These are phyloP conservation scores for Distichodus sexfasciatus DNA, from an alignment of 2,797 vertebrate genomes.

Conservation along the genomic window DNA sequence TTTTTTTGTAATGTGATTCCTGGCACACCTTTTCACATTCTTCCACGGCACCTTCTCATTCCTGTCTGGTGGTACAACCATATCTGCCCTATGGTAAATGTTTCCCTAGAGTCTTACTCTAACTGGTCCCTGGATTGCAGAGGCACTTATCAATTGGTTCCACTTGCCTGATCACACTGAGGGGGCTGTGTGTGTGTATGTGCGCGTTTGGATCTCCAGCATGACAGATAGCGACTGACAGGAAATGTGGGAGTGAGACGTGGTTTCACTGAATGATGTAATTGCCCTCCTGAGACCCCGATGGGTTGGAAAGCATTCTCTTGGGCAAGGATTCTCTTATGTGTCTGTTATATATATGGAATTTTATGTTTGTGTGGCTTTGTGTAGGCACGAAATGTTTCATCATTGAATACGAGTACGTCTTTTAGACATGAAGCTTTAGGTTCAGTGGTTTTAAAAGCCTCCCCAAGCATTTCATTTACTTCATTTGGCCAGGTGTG, in stretches of 20 bases:
- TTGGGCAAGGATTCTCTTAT: background rate
- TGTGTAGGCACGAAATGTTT: no score
- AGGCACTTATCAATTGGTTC: constrained; percentile 48
- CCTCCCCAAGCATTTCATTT: no score
- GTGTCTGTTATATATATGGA: background rate
- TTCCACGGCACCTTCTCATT: constrained; percentile 59
- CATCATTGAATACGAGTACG: no score
- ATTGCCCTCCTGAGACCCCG: constrained; percentile 39
- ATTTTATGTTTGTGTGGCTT: background rate
- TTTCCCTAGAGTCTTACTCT: constrained; percentile 45
- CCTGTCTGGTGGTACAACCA: constrained; percentile 59
- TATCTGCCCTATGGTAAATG: constrained; percentile 17
- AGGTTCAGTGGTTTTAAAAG: no score
- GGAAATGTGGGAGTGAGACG: constrained; percentile 34
- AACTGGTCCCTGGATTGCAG: constrained; percentile 45
- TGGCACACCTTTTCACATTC: constrained; percentile 21
- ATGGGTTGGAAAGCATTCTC: constrained; percentile 12
- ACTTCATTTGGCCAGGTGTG: no score
- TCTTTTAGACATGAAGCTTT: no score
- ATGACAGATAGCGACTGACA: constrained; percentile 39
- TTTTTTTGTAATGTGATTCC: constrained; percentile 48
- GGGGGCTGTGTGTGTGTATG: constrained; percentile 10
- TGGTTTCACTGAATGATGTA: constrained; percentile 37
- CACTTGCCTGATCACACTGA: constrained; percentile 20
- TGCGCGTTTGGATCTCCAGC: constrained; percentile 31